These are phyloP conservation scores for Andrena trimmerana DNA, from an alignment of 2,888 invertebrate genomes.

Conservation along the genomic window DNA sequence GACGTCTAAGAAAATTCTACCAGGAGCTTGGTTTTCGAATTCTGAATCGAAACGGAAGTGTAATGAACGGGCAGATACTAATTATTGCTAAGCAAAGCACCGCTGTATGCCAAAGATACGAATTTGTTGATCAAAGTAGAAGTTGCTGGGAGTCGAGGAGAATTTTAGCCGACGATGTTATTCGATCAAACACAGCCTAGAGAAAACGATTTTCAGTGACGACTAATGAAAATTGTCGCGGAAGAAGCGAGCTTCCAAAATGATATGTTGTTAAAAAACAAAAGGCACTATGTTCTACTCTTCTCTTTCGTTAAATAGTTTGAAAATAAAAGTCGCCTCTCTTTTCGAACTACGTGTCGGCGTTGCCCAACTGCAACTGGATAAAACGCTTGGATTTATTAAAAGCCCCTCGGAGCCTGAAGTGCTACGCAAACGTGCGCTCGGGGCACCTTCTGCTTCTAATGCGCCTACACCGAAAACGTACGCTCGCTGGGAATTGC, in stretches of 20 bases:
- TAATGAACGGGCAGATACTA: neutral
- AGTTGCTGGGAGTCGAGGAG: conserved; percentile 16
- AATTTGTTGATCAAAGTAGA: neutral
- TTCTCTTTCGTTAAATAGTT: neutral
- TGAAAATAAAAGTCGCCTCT: conserved; percentile 9
- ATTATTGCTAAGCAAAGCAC: conserved; percentile 1
- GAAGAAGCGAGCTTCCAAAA: conserved; percentile 40
- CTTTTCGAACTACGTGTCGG: conserved; percentile 27
- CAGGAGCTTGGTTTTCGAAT: neutral
- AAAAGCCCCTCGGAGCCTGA: conserved; percentile 13
- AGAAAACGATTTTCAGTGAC: neutral
- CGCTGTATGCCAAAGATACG: neutral
- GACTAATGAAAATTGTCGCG: conserved; percentile 15
- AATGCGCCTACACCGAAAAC: neutral
- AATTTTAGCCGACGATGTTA: neutral
- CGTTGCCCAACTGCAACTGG: conserved; percentile 65
- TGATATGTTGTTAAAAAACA: conserved; percentile 10
- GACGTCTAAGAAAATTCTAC: neutral
- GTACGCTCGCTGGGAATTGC: conserved; percentile 10
- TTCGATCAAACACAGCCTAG: neutral
- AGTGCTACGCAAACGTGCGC: conserved; percentile 18
- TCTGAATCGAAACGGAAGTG: neutral
- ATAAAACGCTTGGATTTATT: conserved; percentile 74
- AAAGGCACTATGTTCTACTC: conserved; percentile 36
- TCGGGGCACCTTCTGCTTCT: neutral